Conservation (phyloP, 2,797 vertebrate species). For the Onychomys torridus region DNA sequence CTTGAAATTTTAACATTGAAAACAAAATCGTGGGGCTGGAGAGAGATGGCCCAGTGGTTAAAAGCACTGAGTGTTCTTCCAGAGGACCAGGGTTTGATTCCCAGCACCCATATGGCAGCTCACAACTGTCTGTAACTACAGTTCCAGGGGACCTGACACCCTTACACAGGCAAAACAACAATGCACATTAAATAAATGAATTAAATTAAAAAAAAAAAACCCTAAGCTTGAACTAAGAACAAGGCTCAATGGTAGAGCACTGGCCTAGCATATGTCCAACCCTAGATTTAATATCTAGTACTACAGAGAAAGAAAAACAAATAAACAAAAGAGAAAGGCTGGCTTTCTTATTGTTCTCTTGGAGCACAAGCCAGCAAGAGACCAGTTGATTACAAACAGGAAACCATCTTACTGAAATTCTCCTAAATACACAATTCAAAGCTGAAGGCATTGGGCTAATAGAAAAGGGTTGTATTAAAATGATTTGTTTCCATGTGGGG, state of each 20-base stretch:
- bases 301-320: neutral
- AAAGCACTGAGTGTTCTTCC: too few species aligned
- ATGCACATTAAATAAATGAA: too few species aligned
- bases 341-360: conserved; percentile 60
- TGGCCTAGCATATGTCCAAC: rapidly evolving
- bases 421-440: conserved; percentile 23
- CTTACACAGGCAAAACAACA: too few species aligned
- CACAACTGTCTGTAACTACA: too few species aligned
- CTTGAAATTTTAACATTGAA: conserved; percentile 15
- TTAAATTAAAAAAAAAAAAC: neutral
- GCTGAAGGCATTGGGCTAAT: neutral
- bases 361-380: conserved; percentile 66
- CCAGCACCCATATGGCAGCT: too few species aligned
- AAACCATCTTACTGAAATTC: conserved; percentile 50
- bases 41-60: too few species aligned
- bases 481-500: conserved; percentile 63
- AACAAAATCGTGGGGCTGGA: too few species aligned
- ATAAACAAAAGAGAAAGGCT: conserved; percentile 36
- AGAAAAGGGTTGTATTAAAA: conserved; percentile 39
- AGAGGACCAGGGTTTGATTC: too few species aligned
- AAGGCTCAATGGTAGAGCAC: too few species aligned
- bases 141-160: too few species aligned
- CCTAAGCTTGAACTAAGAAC: too few species aligned
- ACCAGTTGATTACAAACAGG: conserved; percentile 42
- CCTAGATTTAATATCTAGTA: neutral